These are phyloP conservation scores for Trididemnum nubilum DNA, from an alignment of 23 tunicate genomes.

Conservation along the genomic window DNA sequence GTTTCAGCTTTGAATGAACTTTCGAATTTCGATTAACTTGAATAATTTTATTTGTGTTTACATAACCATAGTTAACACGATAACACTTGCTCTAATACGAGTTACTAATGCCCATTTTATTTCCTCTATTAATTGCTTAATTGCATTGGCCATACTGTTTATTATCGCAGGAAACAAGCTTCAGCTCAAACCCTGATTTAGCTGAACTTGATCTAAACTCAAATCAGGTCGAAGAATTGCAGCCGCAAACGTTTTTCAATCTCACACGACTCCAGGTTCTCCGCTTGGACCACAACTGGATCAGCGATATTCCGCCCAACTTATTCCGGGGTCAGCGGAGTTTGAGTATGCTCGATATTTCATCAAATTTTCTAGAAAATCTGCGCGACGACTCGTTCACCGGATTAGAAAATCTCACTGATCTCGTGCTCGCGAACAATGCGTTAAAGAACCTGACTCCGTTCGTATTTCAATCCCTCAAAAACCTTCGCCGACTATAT, in stretches of 20 bases:
- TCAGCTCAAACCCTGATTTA: background rate
- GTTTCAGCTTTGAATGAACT: no score
- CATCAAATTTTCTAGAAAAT: background rate
- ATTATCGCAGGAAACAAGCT: background rate
- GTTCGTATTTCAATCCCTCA: background rate
- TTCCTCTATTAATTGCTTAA: no score
- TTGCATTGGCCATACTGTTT: no score
- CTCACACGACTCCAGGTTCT: background rate
- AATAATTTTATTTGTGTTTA: no score
- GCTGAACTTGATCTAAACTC: slow-evolving; percentile 7
- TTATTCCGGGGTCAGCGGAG: background rate
- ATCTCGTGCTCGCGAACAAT: background rate
- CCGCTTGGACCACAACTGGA: slow-evolving; percentile 9
- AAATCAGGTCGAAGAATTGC: background rate
- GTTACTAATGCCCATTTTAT: no score
- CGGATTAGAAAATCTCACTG: background rate
- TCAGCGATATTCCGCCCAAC: background rate
- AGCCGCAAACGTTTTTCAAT: background rate
- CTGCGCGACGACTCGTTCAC: background rate
- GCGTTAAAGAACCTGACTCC: background rate
- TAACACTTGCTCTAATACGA: no score
- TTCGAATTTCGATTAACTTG: no score
- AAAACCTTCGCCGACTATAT: background rate
- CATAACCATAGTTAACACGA: no score
- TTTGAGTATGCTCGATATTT: slow-evolving; percentile 8